Conservation (phyloP, 2,888 invertebrate genomes). For the Nasonia oneida region DNA sequence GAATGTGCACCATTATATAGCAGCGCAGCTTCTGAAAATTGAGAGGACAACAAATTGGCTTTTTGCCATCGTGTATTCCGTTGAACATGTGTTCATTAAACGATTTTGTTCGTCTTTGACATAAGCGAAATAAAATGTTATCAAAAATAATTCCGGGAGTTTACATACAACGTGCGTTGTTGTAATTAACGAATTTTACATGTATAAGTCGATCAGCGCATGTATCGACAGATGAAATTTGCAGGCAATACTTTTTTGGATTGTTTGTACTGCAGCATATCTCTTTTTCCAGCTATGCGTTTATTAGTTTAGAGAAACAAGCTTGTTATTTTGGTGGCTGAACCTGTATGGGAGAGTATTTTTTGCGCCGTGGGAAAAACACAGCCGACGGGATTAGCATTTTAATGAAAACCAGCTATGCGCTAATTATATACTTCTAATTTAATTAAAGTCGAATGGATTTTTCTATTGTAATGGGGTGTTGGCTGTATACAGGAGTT, state of each 20-base stretch:
- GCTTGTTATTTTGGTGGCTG: neutral
- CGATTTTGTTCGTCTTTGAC: too few relatives aligned
- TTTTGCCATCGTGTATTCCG: too few relatives aligned
- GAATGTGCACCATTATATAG: neutral
- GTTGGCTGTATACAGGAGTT: neutral
- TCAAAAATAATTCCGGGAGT: too few relatives aligned
- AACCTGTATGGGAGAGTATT: neutral
- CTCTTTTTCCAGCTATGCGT: neutral
- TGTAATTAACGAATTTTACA: neutral
- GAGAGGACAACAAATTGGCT: too few relatives aligned
- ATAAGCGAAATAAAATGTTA: too few relatives aligned
- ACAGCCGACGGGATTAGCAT: conserved; percentile 19
- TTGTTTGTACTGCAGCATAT: neutral
- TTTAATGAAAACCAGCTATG: conserved; percentile 29
- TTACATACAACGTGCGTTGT: too few relatives aligned
- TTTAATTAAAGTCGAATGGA: conserved; percentile 37
- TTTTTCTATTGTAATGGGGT: conserved; percentile 7
- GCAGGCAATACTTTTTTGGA: neutral
- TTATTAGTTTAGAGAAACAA: neutral
- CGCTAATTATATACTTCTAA: conserved; percentile 28
- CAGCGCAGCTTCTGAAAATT: neutral
- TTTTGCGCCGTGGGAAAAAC: conserved; percentile 4
- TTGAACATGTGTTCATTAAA: too few relatives aligned
- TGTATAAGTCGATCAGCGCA: neutral
- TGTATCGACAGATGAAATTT: neutral